phyloP scores from a whole-genome alignment of 53 echinoderm and acorn worm genomes.

The Crossaster papposus region DNA sequence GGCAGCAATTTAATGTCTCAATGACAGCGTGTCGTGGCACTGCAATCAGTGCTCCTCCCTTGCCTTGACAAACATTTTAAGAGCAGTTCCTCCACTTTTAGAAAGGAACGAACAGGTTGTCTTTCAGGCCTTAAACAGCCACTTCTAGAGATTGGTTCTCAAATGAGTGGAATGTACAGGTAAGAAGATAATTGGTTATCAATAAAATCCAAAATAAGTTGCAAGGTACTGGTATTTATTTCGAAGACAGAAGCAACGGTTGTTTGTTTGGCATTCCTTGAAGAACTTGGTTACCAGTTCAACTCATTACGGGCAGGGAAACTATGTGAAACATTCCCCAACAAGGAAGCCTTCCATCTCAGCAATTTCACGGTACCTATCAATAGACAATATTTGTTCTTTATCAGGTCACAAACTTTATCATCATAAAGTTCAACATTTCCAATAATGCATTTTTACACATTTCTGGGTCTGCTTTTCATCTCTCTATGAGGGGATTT shows the following conservation, averaged over 20 bases:
- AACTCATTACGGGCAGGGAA: background rate
- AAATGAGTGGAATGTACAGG: background rate
- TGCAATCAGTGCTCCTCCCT: background rate
- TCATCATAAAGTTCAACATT: too few species aligned
- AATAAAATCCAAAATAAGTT: background rate
- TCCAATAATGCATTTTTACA: too few species aligned
- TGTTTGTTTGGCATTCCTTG: constrained; percentile 38
- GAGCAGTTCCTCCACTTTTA: background rate
- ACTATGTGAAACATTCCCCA: background rate
- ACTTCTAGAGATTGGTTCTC: background rate
- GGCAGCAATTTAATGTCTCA: too few species aligned
- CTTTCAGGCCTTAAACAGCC: background rate
- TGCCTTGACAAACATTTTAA: background rate
- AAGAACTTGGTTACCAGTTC: constrained; percentile 5
- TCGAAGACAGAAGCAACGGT: constrained; percentile 30
- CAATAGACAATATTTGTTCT: too few species aligned
- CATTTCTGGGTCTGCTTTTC: too few species aligned
- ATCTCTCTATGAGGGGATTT: too few species aligned
- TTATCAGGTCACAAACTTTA: too few species aligned
- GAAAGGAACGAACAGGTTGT: background rate
- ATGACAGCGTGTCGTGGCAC: too few species aligned
- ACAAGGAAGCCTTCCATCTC: too few species aligned
- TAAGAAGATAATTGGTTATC: background rate
- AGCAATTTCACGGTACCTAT: too few species aligned
- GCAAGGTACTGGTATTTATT: constrained; percentile 21